phyloP scores from a whole-genome alignment of 2,888 invertebrate genomes.

The Calameuta idolon region DNA sequence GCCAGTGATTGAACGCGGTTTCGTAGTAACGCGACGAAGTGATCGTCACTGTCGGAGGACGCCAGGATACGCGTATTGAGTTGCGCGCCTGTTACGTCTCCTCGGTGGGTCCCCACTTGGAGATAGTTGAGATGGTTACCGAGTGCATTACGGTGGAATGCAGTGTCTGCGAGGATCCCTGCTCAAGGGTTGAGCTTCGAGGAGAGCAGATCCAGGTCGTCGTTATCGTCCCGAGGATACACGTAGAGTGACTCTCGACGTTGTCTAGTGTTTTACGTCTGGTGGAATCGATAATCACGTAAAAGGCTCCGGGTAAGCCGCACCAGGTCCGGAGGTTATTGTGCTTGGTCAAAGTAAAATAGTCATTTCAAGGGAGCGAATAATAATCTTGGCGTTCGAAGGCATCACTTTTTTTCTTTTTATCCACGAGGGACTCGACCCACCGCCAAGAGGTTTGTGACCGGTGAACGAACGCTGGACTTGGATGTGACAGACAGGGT shows the following conservation, averaged over 20 bases:
- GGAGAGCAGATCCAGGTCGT: neutral
- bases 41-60: neutral
- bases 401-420: neutral
- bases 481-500: neutral
- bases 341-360: neutral
- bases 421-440: neutral
- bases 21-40: conserved; percentile 14
- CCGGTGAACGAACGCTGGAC: neutral
- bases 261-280: neutral
- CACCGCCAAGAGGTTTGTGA: neutral
- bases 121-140: neutral
- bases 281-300: neutral
- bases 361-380: neutral
- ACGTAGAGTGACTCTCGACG: neutral
- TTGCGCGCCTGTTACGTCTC: neutral
- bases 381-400: neutral
- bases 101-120: neutral
- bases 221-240: neutral
- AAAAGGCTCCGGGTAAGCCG: neutral
- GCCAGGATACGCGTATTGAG: neutral
- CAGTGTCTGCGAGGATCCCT: neutral
- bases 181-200: neutral
- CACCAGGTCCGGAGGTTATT: neutral
- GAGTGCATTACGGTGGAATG: neutral
- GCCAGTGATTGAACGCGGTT: conserved; percentile 51